A percentile compares a stretch with the other conserved stretches of the same genome.
Evolutionary conservation across 2,113 vertebrate species (phyloP).

Genomic region (Seriola quinqueradiata): DNA sequence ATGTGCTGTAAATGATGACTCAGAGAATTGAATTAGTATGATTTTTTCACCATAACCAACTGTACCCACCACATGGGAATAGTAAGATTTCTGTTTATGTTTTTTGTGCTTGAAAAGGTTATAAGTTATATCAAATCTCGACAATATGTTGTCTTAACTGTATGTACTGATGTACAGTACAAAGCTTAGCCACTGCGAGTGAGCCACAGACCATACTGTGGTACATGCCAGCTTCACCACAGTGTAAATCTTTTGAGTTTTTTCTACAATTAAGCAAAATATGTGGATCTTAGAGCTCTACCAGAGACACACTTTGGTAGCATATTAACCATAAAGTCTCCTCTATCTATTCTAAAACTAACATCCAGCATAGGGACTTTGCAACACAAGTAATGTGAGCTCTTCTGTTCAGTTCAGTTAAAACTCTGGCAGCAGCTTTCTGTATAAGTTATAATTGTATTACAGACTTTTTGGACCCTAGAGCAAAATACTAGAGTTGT

Average conservation of each 20-base stretch:
- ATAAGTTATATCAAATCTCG: slow-evolving; percentile 20
- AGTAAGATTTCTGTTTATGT: background rate
- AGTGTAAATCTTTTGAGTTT: background rate
- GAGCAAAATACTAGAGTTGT: no score
- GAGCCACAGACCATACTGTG: no score
- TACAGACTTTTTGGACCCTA: slow-evolving; percentile 1
- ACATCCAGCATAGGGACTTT: background rate
- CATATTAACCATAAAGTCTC: slow-evolving; percentile 6
- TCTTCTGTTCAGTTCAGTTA: no score
- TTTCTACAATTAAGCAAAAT: background rate
- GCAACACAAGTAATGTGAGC: background rate
- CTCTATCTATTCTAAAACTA: slow-evolving; percentile 8
- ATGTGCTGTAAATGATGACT: background rate
- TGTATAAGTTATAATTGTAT: background rate
- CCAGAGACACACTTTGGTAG: background rate
- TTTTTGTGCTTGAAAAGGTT: background rate
- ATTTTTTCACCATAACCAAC: background rate
- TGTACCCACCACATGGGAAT: background rate
- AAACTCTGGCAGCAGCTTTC: background rate
- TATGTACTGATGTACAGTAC: no score
- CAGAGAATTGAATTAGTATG: background rate
- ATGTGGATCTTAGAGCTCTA: background rate
- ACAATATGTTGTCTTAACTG: background rate
- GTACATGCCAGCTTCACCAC: background rate
- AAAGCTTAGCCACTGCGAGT: no score